Evolutionary conservation across 2,113 vertebrate species (phyloP), one percentile per base, ranked within the genome.

Genomic region (Brienomyrus longianalis): DNA sequence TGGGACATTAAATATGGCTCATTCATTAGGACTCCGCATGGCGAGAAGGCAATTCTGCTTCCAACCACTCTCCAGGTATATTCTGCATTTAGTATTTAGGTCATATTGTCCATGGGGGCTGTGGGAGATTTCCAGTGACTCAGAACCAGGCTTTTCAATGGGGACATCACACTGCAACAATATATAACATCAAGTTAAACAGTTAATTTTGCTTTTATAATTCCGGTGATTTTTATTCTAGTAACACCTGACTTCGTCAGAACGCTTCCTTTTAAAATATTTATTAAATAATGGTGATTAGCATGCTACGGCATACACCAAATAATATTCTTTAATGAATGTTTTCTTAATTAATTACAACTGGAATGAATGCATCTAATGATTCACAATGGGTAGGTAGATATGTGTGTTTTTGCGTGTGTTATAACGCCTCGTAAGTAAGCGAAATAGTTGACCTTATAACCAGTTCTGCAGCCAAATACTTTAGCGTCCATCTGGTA

Each of bases 21-120:
- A 90, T 88, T 91, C 62, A 90, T 90, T 90, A 87, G 88, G 56
- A 62, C 27, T 66, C 51, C 84, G 66, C n/a, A 89, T 86, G 56
- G 70, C 62, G 31, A 39, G 74, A 83, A 90, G 85, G 87, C 80
- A 89, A 85, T 88, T 91, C 90, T 50, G 23, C 87, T 74, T n/a
- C 86, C 39, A 17, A 27, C 52, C 51, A 31, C 88, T 90, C 91
- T 91, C 91, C 83, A 87, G 88, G 87, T 56, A 7, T 83, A 7
- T 83, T 91, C 91, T 89, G 51, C 35, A 90, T 91, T 91, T 92
- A 93, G 92, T 54, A 92, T 92, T n/a, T 90, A 88, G 93, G 93
- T 89, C 93, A 90, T 4, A 45, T 23, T n/a, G 51, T 91, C 92
- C 62, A 47, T 8, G 45, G 91, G 85, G 90, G 62, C 1, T 31